Evolutionary conservation across 2,888 invertebrate species (phyloP), one percentile per base, ranked within the genome.

Genomic region (Bombylius discolor): DNA sequence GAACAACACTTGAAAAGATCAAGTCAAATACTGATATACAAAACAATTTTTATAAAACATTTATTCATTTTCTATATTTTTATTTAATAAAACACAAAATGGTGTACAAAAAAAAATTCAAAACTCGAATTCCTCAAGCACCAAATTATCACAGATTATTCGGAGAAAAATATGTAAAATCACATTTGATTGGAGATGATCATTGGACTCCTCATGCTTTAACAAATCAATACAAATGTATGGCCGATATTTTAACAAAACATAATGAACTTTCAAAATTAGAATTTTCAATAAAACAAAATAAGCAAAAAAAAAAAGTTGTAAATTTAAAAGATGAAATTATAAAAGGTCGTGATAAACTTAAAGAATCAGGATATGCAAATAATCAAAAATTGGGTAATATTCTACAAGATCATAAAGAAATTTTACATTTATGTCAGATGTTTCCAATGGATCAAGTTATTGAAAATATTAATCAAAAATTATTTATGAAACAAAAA

Each of bases 401-500:
- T 42, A 63, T 64, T 36, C 60, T 74, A 4, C 66, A 67, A 32
- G 68, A 70, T 51, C 68, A 70, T 58, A 68, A 66, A 58, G 71
- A 69, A 36, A 66, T 72, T 66, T 69, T 71, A 58, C 64, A 71
- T 4, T 56, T 73, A 1, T 74, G 71, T 53, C 66, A 70, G 50
- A 64, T 65, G 31, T 71, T 73, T 70, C 70, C 72, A 39, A 64
- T 69, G 23, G 63, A 70, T 44, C 42, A 67, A 57, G 69, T 73
- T 11, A 65, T 66, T 23, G 72, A 73, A 34, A 70, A 71, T 45
- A 70, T 74, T 8, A 69, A 71, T 62, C 71, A 72, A 56, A 66
- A 69, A 4, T 70, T 72, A 6, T 74, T 74, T 65, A 65, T 69
- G 2, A 60, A 70, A 62, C 66, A 72, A 9, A 74, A 73, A 57